Percentiles rank a stretch among this genome's conserved stretches.
Evolutionary conservation across 2,888 invertebrate genomes (phyloP).

Genomic region (Tigriopus californicus): DNA sequence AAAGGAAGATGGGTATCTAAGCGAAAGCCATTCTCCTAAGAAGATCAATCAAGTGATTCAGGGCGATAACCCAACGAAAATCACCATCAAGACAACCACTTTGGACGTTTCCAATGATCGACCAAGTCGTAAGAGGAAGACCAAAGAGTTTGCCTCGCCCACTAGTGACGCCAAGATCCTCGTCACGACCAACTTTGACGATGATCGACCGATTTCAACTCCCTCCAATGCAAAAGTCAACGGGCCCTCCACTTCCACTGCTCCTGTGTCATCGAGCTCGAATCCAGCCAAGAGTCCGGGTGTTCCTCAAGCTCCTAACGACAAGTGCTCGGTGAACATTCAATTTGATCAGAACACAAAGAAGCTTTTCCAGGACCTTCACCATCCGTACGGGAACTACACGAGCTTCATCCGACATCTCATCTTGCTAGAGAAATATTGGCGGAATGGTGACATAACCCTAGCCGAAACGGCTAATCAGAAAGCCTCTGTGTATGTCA

Average conservation of each 20-base stretch:
- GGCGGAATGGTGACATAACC: conserved; percentile 55
- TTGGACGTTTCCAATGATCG: neutral
- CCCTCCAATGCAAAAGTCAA: neutral
- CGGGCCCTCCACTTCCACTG: neutral
- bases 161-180: conserved; percentile 2
- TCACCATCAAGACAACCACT: conserved; percentile 12
- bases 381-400: conserved; percentile 68
- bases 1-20: no score
- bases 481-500: conserved; percentile 54
- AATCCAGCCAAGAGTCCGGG: neutral
- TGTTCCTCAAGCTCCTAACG: conserved; percentile 23
- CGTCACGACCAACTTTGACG: neutral
- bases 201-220: neutral
- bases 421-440: conserved; percentile 61
- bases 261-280: neutral
- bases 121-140: conserved; percentile 1
- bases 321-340: conserved; percentile 53
- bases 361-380: conserved; percentile 56
- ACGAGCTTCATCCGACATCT: conserved; percentile 64
- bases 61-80: conserved; percentile 11
- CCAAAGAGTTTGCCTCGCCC: conserved; percentile 4
- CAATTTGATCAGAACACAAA: conserved; percentile 67
- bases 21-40: neutral
- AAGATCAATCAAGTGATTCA: conserved; percentile 13
- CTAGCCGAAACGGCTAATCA: conserved; percentile 50